These are phyloP conservation scores for Rutpela maculata DNA, from an alignment of 2,888 invertebrate species.

Conservation along the genomic window DNA sequence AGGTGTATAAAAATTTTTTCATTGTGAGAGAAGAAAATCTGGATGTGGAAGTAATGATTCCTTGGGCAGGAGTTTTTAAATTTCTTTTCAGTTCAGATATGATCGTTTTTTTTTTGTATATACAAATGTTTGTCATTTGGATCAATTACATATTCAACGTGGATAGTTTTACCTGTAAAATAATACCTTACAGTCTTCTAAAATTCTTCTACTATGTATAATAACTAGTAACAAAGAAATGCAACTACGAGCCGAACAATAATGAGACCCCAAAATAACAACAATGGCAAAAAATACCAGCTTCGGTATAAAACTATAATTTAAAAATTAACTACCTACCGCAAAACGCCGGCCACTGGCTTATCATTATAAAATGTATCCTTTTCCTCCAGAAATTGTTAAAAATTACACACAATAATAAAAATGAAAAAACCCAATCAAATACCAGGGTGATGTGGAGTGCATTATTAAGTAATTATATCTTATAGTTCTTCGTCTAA, in stretches of 20 bases:
- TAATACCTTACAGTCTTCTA: background rate
- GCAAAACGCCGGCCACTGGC: background rate
- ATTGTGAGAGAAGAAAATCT: too few relatives aligned
- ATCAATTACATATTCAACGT: background rate
- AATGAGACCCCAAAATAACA: background rate
- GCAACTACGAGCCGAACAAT: background rate
- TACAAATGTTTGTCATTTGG: too few relatives aligned
- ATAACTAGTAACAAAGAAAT: background rate
- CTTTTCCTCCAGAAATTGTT: slow-evolving; percentile 35
- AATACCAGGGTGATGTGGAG: slow-evolving; percentile 43
- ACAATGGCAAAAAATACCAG: background rate
- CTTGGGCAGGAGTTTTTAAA: too few relatives aligned
- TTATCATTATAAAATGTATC: slow-evolving; percentile 40
- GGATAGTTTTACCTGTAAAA: background rate
- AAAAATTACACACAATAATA: slow-evolving; percentile 33
- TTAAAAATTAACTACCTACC: slow-evolving; percentile 39
- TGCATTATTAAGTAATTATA: slow-evolving; percentile 66
- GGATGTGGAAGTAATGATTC: too few relatives aligned
- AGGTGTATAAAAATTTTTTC: too few relatives aligned
- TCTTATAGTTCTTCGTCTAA: slow-evolving; percentile 60
- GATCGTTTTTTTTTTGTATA: too few relatives aligned
- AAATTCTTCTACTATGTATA: background rate
- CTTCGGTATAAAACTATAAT: slow-evolving; percentile 28
- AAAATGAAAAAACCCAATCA: slow-evolving; percentile 44
- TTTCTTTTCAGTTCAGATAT: too few relatives aligned